Evolutionary conservation across 1,140 invertebrate species (phyloP), one percentile per base, ranked within the genome.

Genomic region (Antheraea mylitta): DNA sequence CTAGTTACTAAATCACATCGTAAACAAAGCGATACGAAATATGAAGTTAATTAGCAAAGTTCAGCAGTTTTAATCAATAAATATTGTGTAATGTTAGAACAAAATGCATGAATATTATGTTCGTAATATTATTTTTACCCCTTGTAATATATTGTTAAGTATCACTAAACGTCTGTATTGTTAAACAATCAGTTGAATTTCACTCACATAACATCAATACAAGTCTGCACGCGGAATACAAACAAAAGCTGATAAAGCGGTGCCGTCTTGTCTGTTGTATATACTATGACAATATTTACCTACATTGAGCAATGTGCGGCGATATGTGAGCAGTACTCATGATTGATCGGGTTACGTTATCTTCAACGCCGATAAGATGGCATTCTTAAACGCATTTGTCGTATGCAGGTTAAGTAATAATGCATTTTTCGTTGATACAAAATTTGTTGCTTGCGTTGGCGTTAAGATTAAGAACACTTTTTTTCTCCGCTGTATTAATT

Each of bases 341-440:
- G 64, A 36, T 61, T 61, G 60, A 61, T 61, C 60, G 60, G 60
- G 36, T 61, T 61, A 61, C 60, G 19, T 61, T 61, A 61, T 61
- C 60, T 61, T 61, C 60, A 61, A 53, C 45, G 45, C 45, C 36
- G 60, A 61, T 61, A 61, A 61, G 36, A 61, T 61, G 36, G 60
- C 45, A 53, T 53, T 53, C 45, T n/a, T 53, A 6, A 53, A 53
- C 45, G 11, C 16, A 53, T 53, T 53, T 53, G 45, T 53, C 45
- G 45, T 53, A 53, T 53, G 45, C 45, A 53, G 16, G 45, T 53
- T 53, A 53, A 53, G 45, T 13, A 53, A n/a, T n/a, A n/a, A 53
- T 53, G 16, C 11, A 53, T 53, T 53, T 53, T 53, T 53, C 13
- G 45, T 53, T 53, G 16, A 13, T 16, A 53, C 13, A 53, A 53